Evolutionary conservation across 92 coral and sea anemone species (phyloP), one percentile per base, ranked within the genome.

Genomic region (Muricea muricata): DNA sequence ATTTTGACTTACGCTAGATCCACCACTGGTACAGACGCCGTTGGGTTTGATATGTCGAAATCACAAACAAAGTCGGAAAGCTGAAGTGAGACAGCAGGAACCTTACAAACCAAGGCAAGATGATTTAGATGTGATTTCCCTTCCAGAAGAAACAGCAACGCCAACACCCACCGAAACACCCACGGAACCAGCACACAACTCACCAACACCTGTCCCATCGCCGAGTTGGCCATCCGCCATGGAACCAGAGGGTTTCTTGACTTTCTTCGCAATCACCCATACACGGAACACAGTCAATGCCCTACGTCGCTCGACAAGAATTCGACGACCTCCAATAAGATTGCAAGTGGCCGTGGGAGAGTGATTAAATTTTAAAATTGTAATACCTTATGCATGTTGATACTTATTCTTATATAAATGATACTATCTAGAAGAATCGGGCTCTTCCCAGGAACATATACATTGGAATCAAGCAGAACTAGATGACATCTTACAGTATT

Each of bases 311-410:
- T 84, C 81, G 75, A 73, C 75, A 75, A 84, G 84, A 84, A 69
- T 55, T 34, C 57, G 87, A 26, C 29, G 82, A 75, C 76, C 79
- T 8, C 87, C 87, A 68, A 15, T 71, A 72, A 84, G 76, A 84
- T 55, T 84, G n/a, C n/a, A n/a, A n/a, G n/a, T n/a, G n/a, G n/a
- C n/a, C n/a, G n/a, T n/a, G n/a, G n/a, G n/a, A n/a, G n/a, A n/a
- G n/a, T n/a, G n/a, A n/a, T n/a, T n/a, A n/a, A n/a, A n/a, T n/a
- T n/a, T n/a, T n/a, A n/a, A n/a, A n/a, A n/a, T n/a, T n/a, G n/a
- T n/a, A n/a, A n/a, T n/a, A n/a, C n/a, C n/a, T n/a, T n/a, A n/a
- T n/a, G n/a, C n/a, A n/a, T n/a, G n/a, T n/a, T n/a, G n/a, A n/a
- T n/a, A n/a, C n/a, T n/a, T n/a, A n/a, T n/a, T n/a, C n/a, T n/a